Evolutionary conservation across 2,888 invertebrate genomes (phyloP).

Genomic region (Plebejus argus): DNA sequence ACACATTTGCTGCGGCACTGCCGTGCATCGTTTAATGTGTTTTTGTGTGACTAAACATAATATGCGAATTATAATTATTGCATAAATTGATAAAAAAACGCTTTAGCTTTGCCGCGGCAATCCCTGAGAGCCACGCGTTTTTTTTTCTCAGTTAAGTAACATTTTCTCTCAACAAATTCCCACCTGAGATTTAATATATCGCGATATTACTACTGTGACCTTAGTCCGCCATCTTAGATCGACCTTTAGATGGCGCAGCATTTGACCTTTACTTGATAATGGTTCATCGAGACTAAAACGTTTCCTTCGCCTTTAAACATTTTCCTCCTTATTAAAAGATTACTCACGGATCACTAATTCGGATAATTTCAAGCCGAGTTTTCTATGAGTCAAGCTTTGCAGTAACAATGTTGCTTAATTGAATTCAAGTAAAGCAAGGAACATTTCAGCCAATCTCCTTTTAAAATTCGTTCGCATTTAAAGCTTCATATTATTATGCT

Average conservation of each 20-base stretch:
- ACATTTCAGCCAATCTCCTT: no score
- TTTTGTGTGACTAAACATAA: no score
- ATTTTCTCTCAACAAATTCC: no score
- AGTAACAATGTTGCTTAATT: background rate
- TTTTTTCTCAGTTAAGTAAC: no score
- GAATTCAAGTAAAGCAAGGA: background rate
- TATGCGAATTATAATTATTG: no score
- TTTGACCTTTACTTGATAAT: background rate
- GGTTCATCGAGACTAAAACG: conserved; percentile 4
- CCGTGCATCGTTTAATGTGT: no score
- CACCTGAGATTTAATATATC: background rate
- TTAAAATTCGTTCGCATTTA: no score
- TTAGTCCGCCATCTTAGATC: background rate
- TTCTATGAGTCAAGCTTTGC: conserved; percentile 9
- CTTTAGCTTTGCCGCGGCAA: no score
- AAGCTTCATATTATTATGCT: no score
- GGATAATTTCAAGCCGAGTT: background rate
- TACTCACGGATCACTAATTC: background rate
- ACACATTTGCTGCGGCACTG: no score
- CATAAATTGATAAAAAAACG: no score
- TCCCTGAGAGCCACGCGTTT: no score
- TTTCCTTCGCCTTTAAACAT: conserved; percentile 3
- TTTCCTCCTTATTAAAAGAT: conserved; percentile 1
- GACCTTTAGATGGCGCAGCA: background rate
- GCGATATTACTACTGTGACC: background rate